A percentile compares a stretch with the other conserved stretches of the same genome.
These are phyloP conservation scores for Glaucidium brasilianum DNA, from an alignment of 2,113 vertebrate species.

Conservation along the genomic window DNA sequence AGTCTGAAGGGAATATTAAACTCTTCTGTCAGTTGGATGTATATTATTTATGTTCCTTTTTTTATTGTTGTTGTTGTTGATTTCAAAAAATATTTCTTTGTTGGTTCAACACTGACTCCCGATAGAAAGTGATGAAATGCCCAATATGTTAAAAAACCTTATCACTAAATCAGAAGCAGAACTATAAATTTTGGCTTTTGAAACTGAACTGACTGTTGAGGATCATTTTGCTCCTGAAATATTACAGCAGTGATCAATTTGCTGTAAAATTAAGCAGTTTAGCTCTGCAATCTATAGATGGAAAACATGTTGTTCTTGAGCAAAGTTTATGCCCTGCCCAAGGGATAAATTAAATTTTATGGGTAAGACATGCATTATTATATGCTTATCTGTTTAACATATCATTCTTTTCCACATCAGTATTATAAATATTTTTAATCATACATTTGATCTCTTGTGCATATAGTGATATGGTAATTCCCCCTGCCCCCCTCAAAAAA, in stretches of 20 bases:
- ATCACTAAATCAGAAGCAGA: slow-evolving; percentile 78
- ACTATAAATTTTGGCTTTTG: slow-evolving; percentile 78
- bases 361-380: slow-evolving; percentile 78
- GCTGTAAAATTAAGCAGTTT: slow-evolving; percentile 79
- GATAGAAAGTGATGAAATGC: slow-evolving; percentile 77
- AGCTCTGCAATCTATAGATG: slow-evolving; percentile 77
- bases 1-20: slow-evolving; percentile 71
- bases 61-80: slow-evolving; percentile 67
- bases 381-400: slow-evolving; percentile 78
- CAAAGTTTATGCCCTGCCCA: slow-evolving; percentile 76
- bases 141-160: slow-evolving; percentile 78
- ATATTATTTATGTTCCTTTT: slow-evolving; percentile 71
- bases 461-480: slow-evolving; percentile 66
- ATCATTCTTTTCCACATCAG: slow-evolving; percentile 75
- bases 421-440: slow-evolving; percentile 80
- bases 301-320: slow-evolving; percentile 74
- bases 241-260: slow-evolving; percentile 81
- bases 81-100: slow-evolving; percentile 71
- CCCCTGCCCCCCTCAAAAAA: slow-evolving; percentile 54
- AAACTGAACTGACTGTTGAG: slow-evolving; percentile 78
- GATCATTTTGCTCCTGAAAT: slow-evolving; percentile 82
- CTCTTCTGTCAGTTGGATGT: slow-evolving; percentile 67
- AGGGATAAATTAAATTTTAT: slow-evolving; percentile 82
- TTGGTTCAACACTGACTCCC: slow-evolving; percentile 72
- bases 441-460: slow-evolving; percentile 71